A percentile compares a stretch with the other conserved stretches of the same genome.
phyloP scores from a whole-genome alignment of 2,113 vertebrate species.

The Seriola rivoliana region DNA sequence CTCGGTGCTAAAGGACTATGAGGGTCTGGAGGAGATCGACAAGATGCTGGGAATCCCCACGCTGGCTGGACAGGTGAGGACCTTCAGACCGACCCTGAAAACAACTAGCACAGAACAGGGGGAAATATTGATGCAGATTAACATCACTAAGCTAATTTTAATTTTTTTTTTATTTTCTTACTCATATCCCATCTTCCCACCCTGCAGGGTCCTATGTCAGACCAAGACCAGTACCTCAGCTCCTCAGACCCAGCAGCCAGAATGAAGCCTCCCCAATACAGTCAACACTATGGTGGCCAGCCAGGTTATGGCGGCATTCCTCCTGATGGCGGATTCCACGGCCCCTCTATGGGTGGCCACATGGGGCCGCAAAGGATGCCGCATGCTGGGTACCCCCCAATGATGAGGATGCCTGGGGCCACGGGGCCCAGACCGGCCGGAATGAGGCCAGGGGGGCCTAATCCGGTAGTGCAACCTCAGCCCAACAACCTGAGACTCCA shows the following conservation, averaged over 20 bases:
- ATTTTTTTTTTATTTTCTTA: not conserved
- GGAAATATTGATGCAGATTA: not conserved
- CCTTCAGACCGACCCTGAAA: not conserved
- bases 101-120: not conserved
- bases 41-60: conserved; percentile 96
- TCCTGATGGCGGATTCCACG: conserved; percentile 88
- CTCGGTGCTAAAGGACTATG: conserved; percentile 93
- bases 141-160: not conserved
- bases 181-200: not conserved
- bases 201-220: conserved; percentile 88
- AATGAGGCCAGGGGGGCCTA: conserved; percentile 86
- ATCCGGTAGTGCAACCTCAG: conserved; percentile 84
- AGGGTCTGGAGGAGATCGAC: conserved; percentile 97
- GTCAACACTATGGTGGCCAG: conserved; percentile 88
- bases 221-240: conserved; percentile 88
- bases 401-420: conserved; percentile 89
- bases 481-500: conserved; percentile 84
- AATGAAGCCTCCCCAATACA: conserved; percentile 90
- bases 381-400: conserved; percentile 85
- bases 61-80: conserved; percentile 91
- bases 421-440: conserved; percentile 79
- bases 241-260: conserved; percentile 83
- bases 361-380: conserved; percentile 84
- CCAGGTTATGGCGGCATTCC: conserved; percentile 88
- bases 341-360: conserved; percentile 61